These are phyloP conservation scores for Prosopocoilus inquinatus DNA, from an alignment of 2,888 invertebrate species.

Conservation along the genomic window DNA sequence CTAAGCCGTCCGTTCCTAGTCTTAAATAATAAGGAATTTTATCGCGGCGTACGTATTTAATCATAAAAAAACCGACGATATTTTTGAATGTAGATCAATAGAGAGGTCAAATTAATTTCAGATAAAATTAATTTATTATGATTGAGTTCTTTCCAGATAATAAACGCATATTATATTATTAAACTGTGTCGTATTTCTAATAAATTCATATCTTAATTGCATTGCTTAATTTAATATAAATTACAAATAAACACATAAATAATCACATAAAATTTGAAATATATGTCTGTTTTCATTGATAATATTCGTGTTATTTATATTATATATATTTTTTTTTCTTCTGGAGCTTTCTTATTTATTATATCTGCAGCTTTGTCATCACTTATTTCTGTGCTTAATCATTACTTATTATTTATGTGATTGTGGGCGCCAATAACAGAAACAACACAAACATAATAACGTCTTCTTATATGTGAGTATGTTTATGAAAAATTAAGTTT, in stretches of 20 bases:
- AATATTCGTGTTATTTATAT: background rate
- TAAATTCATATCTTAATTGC: conserved; percentile 15
- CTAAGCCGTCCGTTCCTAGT: too few species aligned
- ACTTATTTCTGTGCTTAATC: too few species aligned
- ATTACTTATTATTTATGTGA: too few species aligned
- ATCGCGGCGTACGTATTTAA: too few species aligned
- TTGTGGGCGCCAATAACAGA: too few species aligned
- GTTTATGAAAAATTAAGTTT: too few species aligned
- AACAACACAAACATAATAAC: too few species aligned
- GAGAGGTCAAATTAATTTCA: conserved; percentile 23
- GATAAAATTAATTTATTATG: conserved; percentile 22
- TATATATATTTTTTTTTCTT: background rate
- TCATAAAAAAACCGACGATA: too few species aligned
- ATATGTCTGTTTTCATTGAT: background rate
- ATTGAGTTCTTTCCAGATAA: background rate
- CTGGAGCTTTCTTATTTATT: conserved; percentile 10
- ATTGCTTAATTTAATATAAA: conserved; percentile 19
- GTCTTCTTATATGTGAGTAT: too few species aligned
- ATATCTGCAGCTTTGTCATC: background rate
- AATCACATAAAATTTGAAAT: conserved; percentile 1
- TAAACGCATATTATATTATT: conserved; percentile 5
- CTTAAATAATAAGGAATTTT: too few species aligned
- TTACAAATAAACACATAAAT: conserved; percentile 18
- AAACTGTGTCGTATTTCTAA: conserved; percentile 16
- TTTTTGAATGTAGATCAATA: too few species aligned